Evolutionary conservation across 2,113 vertebrate genomes (phyloP), one percentile per base, ranked within the genome.

Genomic region (Riparia riparia): DNA sequence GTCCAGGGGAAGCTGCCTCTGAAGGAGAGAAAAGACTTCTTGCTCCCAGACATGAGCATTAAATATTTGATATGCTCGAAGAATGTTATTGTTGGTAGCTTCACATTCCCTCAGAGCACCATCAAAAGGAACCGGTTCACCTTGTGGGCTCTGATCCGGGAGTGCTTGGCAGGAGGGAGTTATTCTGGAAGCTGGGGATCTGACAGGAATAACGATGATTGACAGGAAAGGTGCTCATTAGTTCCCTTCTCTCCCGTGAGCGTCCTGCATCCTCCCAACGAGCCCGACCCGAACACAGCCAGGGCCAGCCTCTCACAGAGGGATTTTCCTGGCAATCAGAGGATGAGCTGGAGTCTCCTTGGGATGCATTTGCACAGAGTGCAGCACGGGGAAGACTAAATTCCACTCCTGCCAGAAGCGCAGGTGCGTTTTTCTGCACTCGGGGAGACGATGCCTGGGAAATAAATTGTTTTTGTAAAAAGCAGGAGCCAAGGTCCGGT

Each of bases 51-150:
- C 42, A 6, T 2, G 26, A 9, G 17, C 26, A 10, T 42, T 79
- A 71, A 79, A 72, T 89, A 91, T 76, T 93, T 72, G 15, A 85
- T 72, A 14, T 3, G 37, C 54, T 72, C 34, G 12, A 85, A 61
- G 66, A 60, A 42, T 12, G 17, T 50, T 68, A 28, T 24, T 86
- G 42, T 18, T 87, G 57, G 28, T 64, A 45, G 34, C 74, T 77
- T 51, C 70, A 22, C 28, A 12, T 69, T 61, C 85, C 68, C 72
- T 91, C 54, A 37, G 61, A 94, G 61, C 10, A 7, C 39, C 77
- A 89, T 77, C 86, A 82, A 87, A 85, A 81, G 58, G 71, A 83
- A 42, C 39, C 66, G 73, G 87, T 76, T 95, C 82, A 80, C 71
- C 42, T 87, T 32, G 29, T 28, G 39, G 63, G 84, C 68, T 64